Percentiles rank a stretch among this genome's conserved stretches.
These are phyloP conservation scores for Ammospiza caudacuta DNA, from an alignment of 2,113 vertebrate genomes.

Conservation along the genomic window DNA sequence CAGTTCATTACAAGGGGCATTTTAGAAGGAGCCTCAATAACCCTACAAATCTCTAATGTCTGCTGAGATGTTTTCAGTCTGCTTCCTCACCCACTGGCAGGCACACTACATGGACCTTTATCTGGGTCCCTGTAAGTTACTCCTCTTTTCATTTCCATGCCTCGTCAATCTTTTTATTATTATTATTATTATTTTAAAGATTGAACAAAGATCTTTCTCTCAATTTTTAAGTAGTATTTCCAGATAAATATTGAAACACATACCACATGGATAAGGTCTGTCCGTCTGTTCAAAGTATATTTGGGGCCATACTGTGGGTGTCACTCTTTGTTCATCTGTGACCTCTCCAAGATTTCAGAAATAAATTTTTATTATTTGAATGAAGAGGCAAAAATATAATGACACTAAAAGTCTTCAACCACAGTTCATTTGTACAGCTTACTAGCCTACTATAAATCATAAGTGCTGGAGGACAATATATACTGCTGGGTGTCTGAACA, in stretches of 20 bases:
- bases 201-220: not conserved
- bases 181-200: not conserved
- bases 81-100: not conserved
- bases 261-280: not conserved
- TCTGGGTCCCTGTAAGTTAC: accelerated
- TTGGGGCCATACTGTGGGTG: not conserved
- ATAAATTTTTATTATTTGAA: not conserved
- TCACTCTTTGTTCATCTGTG: not conserved
- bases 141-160: not conserved
- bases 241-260: not conserved
- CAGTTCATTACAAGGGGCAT: not conserved
- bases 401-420: not conserved
- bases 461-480: not conserved
- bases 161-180: not conserved
- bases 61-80: not conserved
- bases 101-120: not conserved
- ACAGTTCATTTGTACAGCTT: not conserved
- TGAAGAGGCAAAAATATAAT: not conserved
- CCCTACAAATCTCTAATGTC: not conserved
- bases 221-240: not conserved
- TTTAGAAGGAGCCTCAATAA: not conserved
- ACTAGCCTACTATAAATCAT: not conserved
- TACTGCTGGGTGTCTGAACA: not conserved
- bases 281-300: not conserved
- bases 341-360: not conserved